Conservation (phyloP, 2,888 invertebrate genomes). For the Thereva unica region DNA sequence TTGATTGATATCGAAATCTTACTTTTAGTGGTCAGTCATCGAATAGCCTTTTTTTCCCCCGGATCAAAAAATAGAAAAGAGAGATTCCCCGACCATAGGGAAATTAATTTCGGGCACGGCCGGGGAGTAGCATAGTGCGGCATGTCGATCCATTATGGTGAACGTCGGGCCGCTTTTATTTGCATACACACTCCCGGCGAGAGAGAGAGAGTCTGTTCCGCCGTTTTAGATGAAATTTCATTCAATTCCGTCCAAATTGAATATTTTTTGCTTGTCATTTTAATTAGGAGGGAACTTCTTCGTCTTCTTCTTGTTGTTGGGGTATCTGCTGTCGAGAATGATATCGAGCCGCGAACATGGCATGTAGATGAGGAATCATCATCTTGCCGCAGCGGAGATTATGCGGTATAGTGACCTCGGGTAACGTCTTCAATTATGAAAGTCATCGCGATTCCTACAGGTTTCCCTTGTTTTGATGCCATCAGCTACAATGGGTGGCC, state of each 20-base stretch:
- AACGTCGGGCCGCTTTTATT: slow-evolving; percentile 21
- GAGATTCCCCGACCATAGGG: slow-evolving; percentile 1
- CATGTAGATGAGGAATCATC: slow-evolving; percentile 29
- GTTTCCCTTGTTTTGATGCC: slow-evolving; percentile 9
- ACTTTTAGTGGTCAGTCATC: slow-evolving; percentile 18
- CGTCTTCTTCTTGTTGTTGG: neutral
- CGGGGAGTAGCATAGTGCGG: neutral
- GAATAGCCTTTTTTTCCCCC: slow-evolving; percentile 6
- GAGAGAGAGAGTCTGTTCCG: neutral
- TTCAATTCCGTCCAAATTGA: slow-evolving; percentile 36
- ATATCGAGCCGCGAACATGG: slow-evolving; percentile 11
- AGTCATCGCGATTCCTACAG: slow-evolving; percentile 9
- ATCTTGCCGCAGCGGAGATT: slow-evolving; percentile 4
- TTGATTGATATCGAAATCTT: slow-evolving; percentile 31
- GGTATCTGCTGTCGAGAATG: no score
- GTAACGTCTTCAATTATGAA: slow-evolving; percentile 27
- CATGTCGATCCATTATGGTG: slow-evolving; percentile 9
- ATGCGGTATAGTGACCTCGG: slow-evolving; percentile 22
- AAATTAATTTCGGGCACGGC: slow-evolving; percentile 28
- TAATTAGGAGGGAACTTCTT: slow-evolving; percentile 34
- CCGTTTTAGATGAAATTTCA: slow-evolving; percentile 15
- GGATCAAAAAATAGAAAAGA: no score
- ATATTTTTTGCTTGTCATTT: slow-evolving; percentile 43
- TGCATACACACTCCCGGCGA: slow-evolving; percentile 19
- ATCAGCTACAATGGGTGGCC: slow-evolving; percentile 27